phyloP scores from a whole-genome alignment of 2,113 vertebrate species.

The Cyprinodon variegatus region DNA sequence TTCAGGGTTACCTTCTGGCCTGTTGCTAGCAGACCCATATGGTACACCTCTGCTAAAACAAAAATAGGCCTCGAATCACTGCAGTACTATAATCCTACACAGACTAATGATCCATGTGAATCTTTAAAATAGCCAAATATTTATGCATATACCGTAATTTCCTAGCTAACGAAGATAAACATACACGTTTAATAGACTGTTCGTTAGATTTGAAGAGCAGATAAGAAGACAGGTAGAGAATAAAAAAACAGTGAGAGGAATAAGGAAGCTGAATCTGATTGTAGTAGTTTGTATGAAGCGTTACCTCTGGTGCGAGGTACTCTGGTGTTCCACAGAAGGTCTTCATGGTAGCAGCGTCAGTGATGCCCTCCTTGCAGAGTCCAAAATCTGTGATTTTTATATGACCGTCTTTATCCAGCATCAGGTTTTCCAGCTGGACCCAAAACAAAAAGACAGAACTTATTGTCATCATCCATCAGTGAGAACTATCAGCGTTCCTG shows the following conservation, averaged over 20 bases:
- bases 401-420: conserved; percentile 98
- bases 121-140: too few species aligned
- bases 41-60: background rate
- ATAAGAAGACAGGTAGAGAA: background rate
- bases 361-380: conserved; percentile 98
- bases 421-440: conserved; percentile 94
- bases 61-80: background rate
- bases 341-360: conserved; percentile 98
- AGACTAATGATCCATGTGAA: background rate
- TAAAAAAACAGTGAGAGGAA: background rate
- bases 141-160: background rate
- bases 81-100: background rate
- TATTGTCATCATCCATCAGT: background rate
- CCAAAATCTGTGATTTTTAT: conserved; percentile 99
- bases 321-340: conserved; percentile 98
- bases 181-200: background rate
- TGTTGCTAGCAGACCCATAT: background rate
- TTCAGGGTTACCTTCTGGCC: background rate
- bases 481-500: background rate
- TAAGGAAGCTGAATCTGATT: background rate
- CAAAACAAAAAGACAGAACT: conserved; percentile 29
- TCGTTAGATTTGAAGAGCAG: too few species aligned
- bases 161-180: background rate
- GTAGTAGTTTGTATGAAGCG: background rate
- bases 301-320: conserved; percentile 96